These are phyloP conservation scores for Battus philenor DNA, from an alignment of 1,140 invertebrate species.

Conservation along the genomic window DNA sequence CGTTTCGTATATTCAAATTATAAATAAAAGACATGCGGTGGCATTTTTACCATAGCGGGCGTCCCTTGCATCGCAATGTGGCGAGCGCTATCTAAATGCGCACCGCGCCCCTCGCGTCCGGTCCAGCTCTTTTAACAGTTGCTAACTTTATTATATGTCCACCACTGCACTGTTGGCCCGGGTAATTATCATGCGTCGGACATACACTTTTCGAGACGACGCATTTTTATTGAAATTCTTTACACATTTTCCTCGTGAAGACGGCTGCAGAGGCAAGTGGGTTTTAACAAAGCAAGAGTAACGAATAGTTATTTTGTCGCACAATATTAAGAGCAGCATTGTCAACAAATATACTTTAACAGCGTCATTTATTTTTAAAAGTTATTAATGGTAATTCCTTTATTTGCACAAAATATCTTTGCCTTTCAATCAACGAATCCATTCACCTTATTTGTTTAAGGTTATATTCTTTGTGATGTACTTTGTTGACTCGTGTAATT, in stretches of 20 bases:
- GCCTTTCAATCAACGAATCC: no score
- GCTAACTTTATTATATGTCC: slow-evolving; percentile 43
- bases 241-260: slow-evolving; percentile 9
- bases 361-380: no score
- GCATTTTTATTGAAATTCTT: slow-evolving; percentile 12
- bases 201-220: slow-evolving; percentile 8
- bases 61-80: slow-evolving; percentile 59
- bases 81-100: slow-evolving; percentile 59
- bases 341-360: no score
- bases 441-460: no score
- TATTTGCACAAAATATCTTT: no score
- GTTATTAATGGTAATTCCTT: no score
- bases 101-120: slow-evolving; percentile 51
- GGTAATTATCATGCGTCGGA: slow-evolving; percentile 8
- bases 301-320: not conserved
- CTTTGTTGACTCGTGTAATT: slow-evolving; percentile 25
- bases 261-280: not conserved
- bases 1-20: slow-evolving; percentile 58
- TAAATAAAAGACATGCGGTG: slow-evolving; percentile 47
- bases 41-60: slow-evolving; percentile 66
- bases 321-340: not conserved
- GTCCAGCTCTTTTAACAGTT: slow-evolving; percentile 62
- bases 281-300: no score
- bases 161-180: slow-evolving; percentile 15
- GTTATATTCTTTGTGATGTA: no score